phyloP scores from a whole-genome alignment of 2,888 invertebrate genomes.

The Gastracanthus pulcherrimus region DNA sequence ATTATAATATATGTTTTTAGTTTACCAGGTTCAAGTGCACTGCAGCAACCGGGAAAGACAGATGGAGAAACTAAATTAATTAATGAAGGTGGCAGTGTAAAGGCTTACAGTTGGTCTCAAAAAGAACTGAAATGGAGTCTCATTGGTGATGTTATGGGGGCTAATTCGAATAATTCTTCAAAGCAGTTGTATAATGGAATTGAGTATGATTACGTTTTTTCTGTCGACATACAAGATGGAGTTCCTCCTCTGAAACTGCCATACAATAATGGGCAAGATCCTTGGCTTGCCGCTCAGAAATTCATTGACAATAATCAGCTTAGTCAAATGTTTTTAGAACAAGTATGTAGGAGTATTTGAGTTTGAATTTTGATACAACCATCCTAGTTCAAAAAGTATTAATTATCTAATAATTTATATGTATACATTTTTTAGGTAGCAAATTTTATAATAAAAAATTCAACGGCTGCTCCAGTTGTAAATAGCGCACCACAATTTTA shows the following conservation, averaged over 20 bases:
- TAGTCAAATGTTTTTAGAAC: slow-evolving; percentile 92
- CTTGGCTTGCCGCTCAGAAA: slow-evolving; percentile 93
- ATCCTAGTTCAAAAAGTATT: not conserved
- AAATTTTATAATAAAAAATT: slow-evolving; percentile 93
- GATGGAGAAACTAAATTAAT: slow-evolving; percentile 94
- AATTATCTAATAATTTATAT: not conserved
- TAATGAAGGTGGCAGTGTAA: slow-evolving; percentile 85
- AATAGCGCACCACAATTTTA: slow-evolving; percentile 70
- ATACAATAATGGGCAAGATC: slow-evolving; percentile 93
- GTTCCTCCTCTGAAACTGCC: slow-evolving; percentile 93
- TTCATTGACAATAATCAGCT: slow-evolving; percentile 92
- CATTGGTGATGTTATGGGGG: slow-evolving; percentile 93
- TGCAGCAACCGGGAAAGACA: slow-evolving; percentile 86
- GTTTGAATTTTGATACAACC: not conserved
- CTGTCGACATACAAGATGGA: slow-evolving; percentile 96
- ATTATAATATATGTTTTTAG: slow-evolving; percentile 74
- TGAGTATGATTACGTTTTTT: slow-evolving; percentile 97
- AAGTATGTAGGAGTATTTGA: slow-evolving; percentile 71
- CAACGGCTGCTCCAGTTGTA: slow-evolving; percentile 73
- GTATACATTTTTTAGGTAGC: slow-evolving; percentile 82
- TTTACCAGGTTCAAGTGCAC: slow-evolving; percentile 88
- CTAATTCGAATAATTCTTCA: slow-evolving; percentile 83
- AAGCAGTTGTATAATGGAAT: slow-evolving; percentile 91
- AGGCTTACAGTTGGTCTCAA: slow-evolving; percentile 89
- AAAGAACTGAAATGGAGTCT: slow-evolving; percentile 87